Evolutionary conservation across 2,888 invertebrate genomes (phyloP), one percentile per base, ranked within the genome.

Genomic region (Apamea crenata): DNA sequence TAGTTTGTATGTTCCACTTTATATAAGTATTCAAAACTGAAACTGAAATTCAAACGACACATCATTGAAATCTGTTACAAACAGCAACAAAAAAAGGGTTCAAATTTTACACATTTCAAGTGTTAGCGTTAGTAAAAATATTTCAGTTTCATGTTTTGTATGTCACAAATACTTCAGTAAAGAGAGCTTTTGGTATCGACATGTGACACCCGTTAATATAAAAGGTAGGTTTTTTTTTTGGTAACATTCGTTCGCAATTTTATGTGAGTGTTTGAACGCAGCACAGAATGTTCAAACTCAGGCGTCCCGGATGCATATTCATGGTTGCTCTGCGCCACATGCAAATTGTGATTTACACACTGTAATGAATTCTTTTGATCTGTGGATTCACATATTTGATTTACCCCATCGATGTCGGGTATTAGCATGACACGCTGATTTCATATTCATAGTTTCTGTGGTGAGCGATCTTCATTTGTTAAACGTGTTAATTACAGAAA

Each of bases 351-450:
- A 96, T 97, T 96, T 96, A 96, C 96, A 97, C 96, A 96, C 95
- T 96, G 96, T 97, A 97, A 97, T 97, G 96, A 96, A 97, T 97
- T 97, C 97, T 97, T 97, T 97, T 97, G 97, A 97, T 97, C 96
- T 97, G 96, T 94, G 95, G 94, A 96, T 96, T 96, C 96, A 95
- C 94, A 96, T 96, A 96, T 97, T 96, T 96, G 97, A 96, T 96
- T 97, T 96, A 95, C 95, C 95, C 96, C 95, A 95, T 96, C 96
- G 94, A 95, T 94, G 95, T 95, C 92, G 92, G 94, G 92, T 93
- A 94, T 93, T 94, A 95, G 93, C 95, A 95, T 95, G 95, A 96
- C 95, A 93, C 93, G 93, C 93, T 94, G 88, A 95, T 96, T 96
- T 95, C 92, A 93, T 96, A 96, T 97, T 96, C 96, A 97, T 96